Conservation (phyloP, 2,888 invertebrate genomes). For the Cephus nigrinus region DNA sequence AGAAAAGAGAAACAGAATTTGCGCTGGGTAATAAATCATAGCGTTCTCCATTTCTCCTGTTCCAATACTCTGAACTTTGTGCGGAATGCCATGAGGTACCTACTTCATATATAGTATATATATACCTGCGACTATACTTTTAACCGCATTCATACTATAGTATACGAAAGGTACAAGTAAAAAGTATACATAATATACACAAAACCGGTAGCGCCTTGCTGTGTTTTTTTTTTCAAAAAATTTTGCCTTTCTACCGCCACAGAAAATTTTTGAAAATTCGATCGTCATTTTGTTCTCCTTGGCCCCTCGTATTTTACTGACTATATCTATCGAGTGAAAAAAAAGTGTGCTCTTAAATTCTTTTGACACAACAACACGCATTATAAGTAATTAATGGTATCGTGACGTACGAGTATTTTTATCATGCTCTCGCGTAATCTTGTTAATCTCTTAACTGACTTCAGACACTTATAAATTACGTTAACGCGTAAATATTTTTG, state of each 20-base stretch:
- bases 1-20: constrained; percentile 63
- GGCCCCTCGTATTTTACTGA: neutral
- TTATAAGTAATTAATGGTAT: neutral
- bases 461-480: constrained; percentile 10
- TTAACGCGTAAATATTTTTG: constrained; percentile 20
- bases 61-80: constrained; percentile 32
- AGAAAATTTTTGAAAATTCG: neutral
- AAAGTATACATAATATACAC: no score
- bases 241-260: neutral
- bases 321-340: neutral
- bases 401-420: neutral
- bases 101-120: neutral
- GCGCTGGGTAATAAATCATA: constrained; percentile 65
- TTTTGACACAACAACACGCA: neutral
- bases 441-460: constrained; percentile 7
- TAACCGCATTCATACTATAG: neutral
- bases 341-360: neutral
- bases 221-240: neutral
- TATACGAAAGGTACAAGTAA: no score
- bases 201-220: neutral
- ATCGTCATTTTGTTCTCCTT: neutral
- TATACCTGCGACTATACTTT: neutral
- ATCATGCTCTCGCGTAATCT: neutral
- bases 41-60: constrained; percentile 46
- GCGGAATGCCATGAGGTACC: constrained; percentile 23